Conservation (phyloP, 2,113 vertebrate genomes). For the Clarias gariepinus region DNA sequence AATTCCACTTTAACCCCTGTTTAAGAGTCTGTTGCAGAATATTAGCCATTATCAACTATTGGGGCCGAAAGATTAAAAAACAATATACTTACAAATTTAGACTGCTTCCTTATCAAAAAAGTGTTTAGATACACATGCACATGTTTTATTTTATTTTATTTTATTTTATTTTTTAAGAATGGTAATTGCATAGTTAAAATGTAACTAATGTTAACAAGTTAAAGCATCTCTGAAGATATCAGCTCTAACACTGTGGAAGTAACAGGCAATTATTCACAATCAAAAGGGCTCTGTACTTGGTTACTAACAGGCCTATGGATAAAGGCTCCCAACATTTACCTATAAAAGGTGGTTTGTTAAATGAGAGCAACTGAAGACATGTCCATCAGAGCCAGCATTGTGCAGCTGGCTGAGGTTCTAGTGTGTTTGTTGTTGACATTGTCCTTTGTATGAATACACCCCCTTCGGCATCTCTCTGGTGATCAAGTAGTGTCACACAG, state of each 20-base stretch:
- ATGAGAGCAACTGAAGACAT: constrained; percentile 29
- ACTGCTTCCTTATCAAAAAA: background rate
- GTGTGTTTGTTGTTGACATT: constrained; percentile 55
- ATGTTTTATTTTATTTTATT: background rate
- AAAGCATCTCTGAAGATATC: constrained; percentile 16
- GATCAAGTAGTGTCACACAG: constrained; percentile 52
- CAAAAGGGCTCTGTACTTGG: constrained; percentile 39
- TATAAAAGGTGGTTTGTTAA: constrained; percentile 37
- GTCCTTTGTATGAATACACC: constrained; percentile 45
- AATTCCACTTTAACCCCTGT: background rate
- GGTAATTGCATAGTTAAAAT: background rate
- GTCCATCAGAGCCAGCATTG: constrained; percentile 30
- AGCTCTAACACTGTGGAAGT: constrained; percentile 18
- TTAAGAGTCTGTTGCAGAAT: constrained; percentile 6
- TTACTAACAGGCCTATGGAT: constrained; percentile 34
- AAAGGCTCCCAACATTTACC: constrained; percentile 29
- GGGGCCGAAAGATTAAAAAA: background rate
- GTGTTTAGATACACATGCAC: background rate
- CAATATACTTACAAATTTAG: background rate
- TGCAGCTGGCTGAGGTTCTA: constrained; percentile 41
- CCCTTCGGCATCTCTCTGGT: constrained; percentile 45
- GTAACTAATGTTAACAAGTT: background rate
- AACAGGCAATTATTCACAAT: constrained; percentile 32
- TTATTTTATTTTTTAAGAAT: too few relatives aligned
- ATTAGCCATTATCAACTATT: background rate